Percentiles rank a stretch among this genome's conserved stretches.
Evolutionary conservation across 2,888 invertebrate species (phyloP).

Genomic region (Notodonta ziczac): DNA sequence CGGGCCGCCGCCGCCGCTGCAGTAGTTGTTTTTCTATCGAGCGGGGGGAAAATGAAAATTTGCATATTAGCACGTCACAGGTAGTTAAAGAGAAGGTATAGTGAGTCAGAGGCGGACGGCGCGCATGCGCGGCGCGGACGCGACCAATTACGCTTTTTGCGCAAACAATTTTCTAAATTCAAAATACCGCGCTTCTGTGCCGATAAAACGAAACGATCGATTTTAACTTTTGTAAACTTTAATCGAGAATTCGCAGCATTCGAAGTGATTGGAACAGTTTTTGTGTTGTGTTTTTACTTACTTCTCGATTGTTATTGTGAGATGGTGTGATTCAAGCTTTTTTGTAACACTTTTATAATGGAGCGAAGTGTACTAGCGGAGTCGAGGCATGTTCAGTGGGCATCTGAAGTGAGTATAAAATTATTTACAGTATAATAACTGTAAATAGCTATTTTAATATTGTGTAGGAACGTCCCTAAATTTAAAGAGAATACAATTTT

Average conservation of each 20-base stretch:
- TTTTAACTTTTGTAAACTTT: constrained; percentile 26
- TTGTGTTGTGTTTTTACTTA: constrained; percentile 41
- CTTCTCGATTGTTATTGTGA: constrained; percentile 56
- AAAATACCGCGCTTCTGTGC: constrained; percentile 53
- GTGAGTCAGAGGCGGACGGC: constrained; percentile 63
- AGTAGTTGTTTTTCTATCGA: constrained; percentile 46
- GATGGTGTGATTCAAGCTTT: constrained; percentile 66
- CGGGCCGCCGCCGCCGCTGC: constrained; percentile 47
- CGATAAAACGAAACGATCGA: constrained; percentile 66
- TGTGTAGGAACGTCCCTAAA: too few species aligned
- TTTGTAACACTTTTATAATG: constrained; percentile 62
- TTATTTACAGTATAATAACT: neutral
- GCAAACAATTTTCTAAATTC: constrained; percentile 68
- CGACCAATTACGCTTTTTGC: constrained; percentile 66
- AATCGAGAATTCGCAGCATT: constrained; percentile 53
- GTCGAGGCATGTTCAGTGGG: constrained; percentile 76
- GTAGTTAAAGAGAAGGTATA: constrained; percentile 42
- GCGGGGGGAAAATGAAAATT: constrained; percentile 63
- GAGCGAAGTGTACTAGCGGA: constrained; percentile 78
- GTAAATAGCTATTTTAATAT: too few species aligned
- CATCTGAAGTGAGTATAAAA: constrained; percentile 71
- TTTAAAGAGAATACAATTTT: too few species aligned
- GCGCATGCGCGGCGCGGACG: constrained; percentile 63
- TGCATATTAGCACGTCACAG: constrained; percentile 63
- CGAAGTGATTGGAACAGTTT: constrained; percentile 38